Evolutionary conservation across 1,140 invertebrate species (phyloP).

Genomic region (Drosophila albomicans): DNA sequence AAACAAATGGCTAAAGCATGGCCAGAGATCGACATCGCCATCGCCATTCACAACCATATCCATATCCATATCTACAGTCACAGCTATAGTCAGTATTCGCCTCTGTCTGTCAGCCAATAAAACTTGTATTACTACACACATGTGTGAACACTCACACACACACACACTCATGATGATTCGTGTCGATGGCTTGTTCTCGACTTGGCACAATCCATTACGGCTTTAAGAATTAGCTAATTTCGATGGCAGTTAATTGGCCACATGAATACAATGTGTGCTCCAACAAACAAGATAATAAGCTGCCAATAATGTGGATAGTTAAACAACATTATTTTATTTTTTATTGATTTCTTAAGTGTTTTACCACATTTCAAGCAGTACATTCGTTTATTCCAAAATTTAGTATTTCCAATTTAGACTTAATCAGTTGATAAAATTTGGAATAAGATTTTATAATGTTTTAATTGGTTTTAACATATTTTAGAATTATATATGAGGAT

Average conservation of each 20-base stretch:
- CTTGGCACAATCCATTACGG: slow-evolving; percentile 67
- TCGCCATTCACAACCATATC: not conserved
- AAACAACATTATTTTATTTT: slow-evolving; percentile 27
- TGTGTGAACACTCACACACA: not conserved
- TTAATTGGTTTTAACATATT: not conserved
- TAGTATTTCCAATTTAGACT: not conserved
- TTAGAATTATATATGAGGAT: not conserved
- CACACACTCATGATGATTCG: slow-evolving; percentile 19
- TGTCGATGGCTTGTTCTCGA: slow-evolving; percentile 50
- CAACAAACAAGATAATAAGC: slow-evolving; percentile 31
- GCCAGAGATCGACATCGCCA: slow-evolving; percentile 6
- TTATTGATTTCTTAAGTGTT: slow-evolving; percentile 15
- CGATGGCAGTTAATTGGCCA: slow-evolving; percentile 61
- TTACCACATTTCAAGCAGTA: not conserved
- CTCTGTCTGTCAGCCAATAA: slow-evolving; percentile 53
- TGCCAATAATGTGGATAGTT: slow-evolving; percentile 2
- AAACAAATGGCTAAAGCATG: slow-evolving; percentile 72
- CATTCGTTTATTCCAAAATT: not conserved
- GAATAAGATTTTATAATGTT: too few species aligned
- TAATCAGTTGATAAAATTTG: not conserved
- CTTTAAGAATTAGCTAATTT: slow-evolving; percentile 62
- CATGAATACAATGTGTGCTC: slow-evolving; percentile 51
- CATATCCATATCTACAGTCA: slow-evolving; percentile 10
- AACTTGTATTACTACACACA: slow-evolving; percentile 38
- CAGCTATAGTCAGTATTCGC: slow-evolving; percentile 26